A percentile compares a stretch with the other conserved stretches of the same genome.
These are phyloP conservation scores for Phrynosoma platyrhinos DNA, from an alignment of 2,113 vertebrate species.

Conservation along the genomic window DNA sequence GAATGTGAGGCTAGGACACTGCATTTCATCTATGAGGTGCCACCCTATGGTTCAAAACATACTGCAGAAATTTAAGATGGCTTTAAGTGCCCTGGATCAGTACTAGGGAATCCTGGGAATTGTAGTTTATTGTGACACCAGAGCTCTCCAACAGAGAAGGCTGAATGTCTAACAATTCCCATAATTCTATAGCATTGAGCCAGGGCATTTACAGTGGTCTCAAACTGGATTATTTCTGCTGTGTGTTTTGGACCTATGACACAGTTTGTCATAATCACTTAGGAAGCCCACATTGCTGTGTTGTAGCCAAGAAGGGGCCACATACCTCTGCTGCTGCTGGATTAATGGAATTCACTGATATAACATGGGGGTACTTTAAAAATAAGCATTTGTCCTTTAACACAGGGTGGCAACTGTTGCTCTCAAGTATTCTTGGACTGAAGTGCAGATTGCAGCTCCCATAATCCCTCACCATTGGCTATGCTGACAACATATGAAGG, in stretches of 20 bases:
- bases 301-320: not conserved
- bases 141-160: no score
- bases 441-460: not conserved
- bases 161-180: no score
- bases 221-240: no score
- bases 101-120: no score
- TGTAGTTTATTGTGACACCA: no score
- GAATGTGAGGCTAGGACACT: no score
- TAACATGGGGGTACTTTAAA: not conserved
- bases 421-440: no score
- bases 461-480: not conserved
- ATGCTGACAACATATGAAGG: not conserved
- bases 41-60: not conserved
- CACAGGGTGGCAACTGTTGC: not conserved
- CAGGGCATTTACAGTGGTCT: no score
- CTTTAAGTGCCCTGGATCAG: no score
- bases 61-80: no score
- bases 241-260: no score
- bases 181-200: no score
- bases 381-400: not conserved
- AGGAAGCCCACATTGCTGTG: not conserved
- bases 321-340: not conserved
- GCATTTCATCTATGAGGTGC: not conserved
- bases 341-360: not conserved
- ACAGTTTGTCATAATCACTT: not conserved